Percentiles rank a stretch among this genome's conserved stretches.
These are phyloP conservation scores for Kradibia gibbosae DNA, from an alignment of 1,140 invertebrate species.

Conservation along the genomic window DNA sequence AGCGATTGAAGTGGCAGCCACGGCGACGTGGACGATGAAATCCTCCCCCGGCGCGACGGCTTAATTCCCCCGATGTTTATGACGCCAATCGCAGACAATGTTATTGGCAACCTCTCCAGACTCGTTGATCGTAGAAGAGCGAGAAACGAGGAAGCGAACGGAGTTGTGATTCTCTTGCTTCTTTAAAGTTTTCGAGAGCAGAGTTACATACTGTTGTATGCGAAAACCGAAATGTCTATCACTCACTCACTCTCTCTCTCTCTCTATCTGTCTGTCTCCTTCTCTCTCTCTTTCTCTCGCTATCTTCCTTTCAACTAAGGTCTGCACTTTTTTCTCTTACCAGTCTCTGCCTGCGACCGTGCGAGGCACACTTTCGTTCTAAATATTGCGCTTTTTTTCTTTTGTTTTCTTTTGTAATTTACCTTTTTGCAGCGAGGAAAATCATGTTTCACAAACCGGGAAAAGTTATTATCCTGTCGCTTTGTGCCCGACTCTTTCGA, in stretches of 20 bases:
- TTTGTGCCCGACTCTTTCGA: background rate
- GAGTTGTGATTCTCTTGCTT: slow-evolving; percentile 3
- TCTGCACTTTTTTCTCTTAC: no score
- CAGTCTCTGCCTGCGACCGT: no score
- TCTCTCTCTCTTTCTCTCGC: background rate
- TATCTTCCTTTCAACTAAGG: background rate
- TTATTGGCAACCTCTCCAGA: slow-evolving; percentile 23
- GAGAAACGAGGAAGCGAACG: background rate
- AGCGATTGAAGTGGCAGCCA: background rate
- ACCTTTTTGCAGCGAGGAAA: background rate
- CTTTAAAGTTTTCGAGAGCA: slow-evolving; percentile 11
- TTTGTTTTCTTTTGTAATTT: background rate
- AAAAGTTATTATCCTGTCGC: background rate
- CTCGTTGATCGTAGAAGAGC: slow-evolving; percentile 1
- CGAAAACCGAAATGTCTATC: background rate
- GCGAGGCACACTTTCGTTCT: background rate
- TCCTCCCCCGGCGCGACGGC: slow-evolving; percentile 19
- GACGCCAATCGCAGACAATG: slow-evolving; percentile 34
- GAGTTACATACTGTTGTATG: background rate
- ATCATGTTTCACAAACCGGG: slow-evolving; percentile 8
- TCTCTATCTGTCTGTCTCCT: background rate
- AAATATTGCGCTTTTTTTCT: background rate
- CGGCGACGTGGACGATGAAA: slow-evolving; percentile 12
- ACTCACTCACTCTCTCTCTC: background rate
- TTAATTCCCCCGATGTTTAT: slow-evolving; percentile 42